Conservation (phyloP, 2,888 invertebrate species). For the Helobdella robusta region DNA sequence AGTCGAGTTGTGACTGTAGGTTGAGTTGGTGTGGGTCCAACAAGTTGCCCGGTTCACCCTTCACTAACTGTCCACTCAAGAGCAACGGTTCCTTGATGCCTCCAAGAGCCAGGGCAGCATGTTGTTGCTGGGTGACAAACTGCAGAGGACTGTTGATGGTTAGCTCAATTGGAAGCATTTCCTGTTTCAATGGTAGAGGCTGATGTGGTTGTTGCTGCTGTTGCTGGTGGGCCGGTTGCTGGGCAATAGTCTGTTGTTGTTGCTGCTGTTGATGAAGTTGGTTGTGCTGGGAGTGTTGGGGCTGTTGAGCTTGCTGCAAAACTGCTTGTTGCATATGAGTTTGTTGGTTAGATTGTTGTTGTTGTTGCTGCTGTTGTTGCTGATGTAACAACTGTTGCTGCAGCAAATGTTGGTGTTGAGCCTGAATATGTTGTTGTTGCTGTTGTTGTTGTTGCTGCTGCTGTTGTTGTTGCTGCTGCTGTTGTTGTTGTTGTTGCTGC, state of each 20-base stretch:
- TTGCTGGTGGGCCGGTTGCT: constrained; percentile 12
- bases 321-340: background rate
- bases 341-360: constrained; percentile 16
- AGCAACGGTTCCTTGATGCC: background rate
- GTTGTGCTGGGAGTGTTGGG: constrained; percentile 7
- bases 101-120: constrained; percentile 9
- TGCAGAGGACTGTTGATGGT: constrained; percentile 14
- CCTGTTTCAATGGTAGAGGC: constrained; percentile 8
- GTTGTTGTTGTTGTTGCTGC: too few species aligned
- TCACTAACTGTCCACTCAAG: background rate
- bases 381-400: constrained; percentile 18
- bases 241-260: constrained; percentile 17
- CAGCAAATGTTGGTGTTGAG: too few species aligned
- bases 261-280: constrained; percentile 12
- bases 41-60: constrained; percentile 8
- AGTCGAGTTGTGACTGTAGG: background rate
- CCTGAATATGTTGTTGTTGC: too few species aligned
- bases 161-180: constrained; percentile 19
- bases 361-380: background rate
- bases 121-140: constrained; percentile 14
- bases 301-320: constrained; percentile 1
- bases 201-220: constrained; percentile 2
- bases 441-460: constrained; percentile 14
- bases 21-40: background rate
- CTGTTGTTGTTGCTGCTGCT: too few species aligned